Base-by-base conservation (phyloP, 2,113 vertebrate species). In the Xiphophorus hellerii region DNA sequence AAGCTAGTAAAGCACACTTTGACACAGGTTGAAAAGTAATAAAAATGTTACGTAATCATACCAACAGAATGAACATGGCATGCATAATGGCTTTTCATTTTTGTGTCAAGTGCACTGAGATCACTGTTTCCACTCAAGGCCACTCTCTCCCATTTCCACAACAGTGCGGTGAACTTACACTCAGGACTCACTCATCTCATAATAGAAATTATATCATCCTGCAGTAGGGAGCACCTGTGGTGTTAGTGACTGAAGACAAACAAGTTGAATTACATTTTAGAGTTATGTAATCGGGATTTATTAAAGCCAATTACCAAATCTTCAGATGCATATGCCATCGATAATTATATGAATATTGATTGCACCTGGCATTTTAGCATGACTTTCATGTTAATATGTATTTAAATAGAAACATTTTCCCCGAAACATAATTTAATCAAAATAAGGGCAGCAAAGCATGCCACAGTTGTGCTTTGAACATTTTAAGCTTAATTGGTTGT, bases 41-140 rank as follows among this genome's bases (percentile, higher is more conserved):
- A 31, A 54, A 63, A 58, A 77, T 63, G 37, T 73, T 82, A 9
- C 30, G 78, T 77, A 83, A 87, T 78, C 78, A 68, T 17, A 51
- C 25, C 58, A 63, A 35, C 27, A 8, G 13, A 83, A 60, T 81
- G 73, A 89, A 64, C 70, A 80, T 67, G 44, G 69, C 51, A 70
- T 67, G 51, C 63, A 68, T 76, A 83, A 84, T 68, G 73, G 78
- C 74, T 83, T 83, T 86, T 84, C 69, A 73, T 82, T 79, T 84
- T 5, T 64, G 33, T 81, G 83, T 87, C 78, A 88, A 88, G 84
- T 82, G 75, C 60, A 65, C 78, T 66, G 83, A 83, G 89, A 76
- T 85, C 63, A 69, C 65, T 62, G 31, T 58, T 83, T 4, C 1
- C 80, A 58, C 42, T 66, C 61, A 84, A 30, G 62, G 51, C 74